Evolutionary conservation across 2,797 vertebrate species (phyloP).

Genomic region (Petrocephalus sullivani): DNA sequence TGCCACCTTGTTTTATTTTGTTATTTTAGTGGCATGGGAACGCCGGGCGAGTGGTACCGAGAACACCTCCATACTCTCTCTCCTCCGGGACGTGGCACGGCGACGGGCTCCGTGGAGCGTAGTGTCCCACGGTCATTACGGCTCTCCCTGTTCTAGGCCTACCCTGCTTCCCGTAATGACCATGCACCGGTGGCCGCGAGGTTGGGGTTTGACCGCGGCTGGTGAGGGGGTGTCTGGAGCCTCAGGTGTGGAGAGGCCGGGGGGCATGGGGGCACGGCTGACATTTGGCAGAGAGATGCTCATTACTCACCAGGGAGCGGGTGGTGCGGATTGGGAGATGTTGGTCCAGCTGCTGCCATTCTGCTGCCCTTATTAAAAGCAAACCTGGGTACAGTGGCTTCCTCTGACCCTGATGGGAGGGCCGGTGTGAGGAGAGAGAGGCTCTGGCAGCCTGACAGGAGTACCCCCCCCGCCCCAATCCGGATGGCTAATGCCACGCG

Average conservation of each 20-base stretch:
- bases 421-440: background rate
- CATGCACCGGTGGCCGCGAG: background rate
- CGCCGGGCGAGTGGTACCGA: background rate
- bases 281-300: slow-evolving; percentile 1
- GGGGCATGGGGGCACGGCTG: background rate
- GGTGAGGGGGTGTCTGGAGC: background rate
- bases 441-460: background rate
- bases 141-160: background rate
- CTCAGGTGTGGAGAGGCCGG: background rate
- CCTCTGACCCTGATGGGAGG: background rate
- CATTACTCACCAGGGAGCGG: background rate
- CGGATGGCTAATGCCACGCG: background rate
- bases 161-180: slow-evolving; percentile 1
- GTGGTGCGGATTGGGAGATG: background rate
- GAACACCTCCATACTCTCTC: background rate
- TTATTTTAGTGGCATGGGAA: background rate
- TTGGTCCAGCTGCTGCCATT: background rate
- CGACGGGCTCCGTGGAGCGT: background rate
- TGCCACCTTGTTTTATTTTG: background rate
- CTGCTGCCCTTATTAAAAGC: slow-evolving; percentile 13
- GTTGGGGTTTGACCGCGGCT: background rate
- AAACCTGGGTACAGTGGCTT: background rate
- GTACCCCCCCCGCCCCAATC: background rate
- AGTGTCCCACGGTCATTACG: background rate
- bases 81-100: background rate